A percentile compares a stretch with the other conserved stretches of the same genome.
These are phyloP conservation scores for Melospiza melodia DNA, from an alignment of 2,113 vertebrate genomes.

Conservation along the genomic window DNA sequence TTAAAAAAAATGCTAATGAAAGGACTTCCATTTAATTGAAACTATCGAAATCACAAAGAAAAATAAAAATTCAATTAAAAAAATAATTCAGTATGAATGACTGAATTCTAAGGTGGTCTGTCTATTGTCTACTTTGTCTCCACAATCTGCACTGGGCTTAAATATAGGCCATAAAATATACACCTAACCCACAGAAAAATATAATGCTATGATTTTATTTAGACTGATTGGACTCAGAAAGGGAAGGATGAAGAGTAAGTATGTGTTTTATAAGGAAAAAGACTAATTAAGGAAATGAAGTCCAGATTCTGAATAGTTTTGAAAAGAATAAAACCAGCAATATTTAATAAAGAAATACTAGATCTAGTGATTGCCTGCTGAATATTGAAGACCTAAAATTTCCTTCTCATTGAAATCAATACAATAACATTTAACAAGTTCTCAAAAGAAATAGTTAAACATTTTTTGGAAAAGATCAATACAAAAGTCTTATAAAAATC, in stretches of 20 bases:
- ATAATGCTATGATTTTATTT: neutral
- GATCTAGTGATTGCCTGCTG: neutral
- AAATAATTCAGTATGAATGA: neutral
- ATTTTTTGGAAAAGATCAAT: neutral
- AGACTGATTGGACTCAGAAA: neutral
- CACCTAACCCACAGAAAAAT: neutral
- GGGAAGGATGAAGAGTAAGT: neutral
- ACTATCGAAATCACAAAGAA: neutral
- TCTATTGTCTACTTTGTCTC: neutral
- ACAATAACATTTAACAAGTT: neutral
- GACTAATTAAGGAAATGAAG: neutral
- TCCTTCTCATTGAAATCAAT: neutral
- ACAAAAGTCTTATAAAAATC: neutral
- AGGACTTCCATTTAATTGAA: neutral
- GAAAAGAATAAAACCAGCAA: neutral
- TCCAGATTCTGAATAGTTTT: neutral
- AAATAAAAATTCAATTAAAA: neutral
- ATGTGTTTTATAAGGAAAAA: neutral
- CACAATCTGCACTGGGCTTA: neutral
- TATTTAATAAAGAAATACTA: neutral
- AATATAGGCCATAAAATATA: neutral
- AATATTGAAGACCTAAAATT: neutral
- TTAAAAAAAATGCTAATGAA: neutral
- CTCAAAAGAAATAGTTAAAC: neutral
- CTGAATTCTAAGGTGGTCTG: neutral